phyloP scores from a whole-genome alignment of 2,888 invertebrate genomes.

The Stramonita haemastoma region DNA sequence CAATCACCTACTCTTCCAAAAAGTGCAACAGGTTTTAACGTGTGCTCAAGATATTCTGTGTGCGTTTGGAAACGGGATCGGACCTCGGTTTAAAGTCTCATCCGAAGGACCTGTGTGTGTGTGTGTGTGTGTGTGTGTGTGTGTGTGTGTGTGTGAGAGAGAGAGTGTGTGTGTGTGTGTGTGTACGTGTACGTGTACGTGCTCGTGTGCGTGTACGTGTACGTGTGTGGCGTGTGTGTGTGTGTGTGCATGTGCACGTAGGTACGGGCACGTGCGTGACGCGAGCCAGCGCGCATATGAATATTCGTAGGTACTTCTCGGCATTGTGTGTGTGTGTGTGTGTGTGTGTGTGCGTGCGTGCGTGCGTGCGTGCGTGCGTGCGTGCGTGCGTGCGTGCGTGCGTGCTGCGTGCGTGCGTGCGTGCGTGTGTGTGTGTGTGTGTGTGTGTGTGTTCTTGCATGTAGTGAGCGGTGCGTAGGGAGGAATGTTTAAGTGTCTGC shows the following conservation, averaged over 20 bases:
- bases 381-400: background rate
- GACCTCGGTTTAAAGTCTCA: no score
- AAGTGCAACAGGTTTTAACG: no score
- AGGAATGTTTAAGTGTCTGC: no score
- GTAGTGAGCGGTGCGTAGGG: no score
- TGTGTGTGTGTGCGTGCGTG: background rate
- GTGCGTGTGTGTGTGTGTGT: background rate
- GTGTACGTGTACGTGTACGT: background rate
- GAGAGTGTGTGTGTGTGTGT: background rate
- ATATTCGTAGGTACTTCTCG: no score
- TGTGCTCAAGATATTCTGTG: no score
- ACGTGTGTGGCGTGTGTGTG: no score
- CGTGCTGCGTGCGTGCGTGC: background rate
- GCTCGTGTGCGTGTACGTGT: background rate
- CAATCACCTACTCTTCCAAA: no score
- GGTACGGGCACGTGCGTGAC: background rate
- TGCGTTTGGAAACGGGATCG: no score
- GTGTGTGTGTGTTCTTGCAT: background rate
- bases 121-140: no score
- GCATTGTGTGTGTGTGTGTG: background rate
- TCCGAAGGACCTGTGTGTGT: no score
- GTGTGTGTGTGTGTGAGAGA: no score
- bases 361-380: background rate
- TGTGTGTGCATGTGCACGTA: constrained; percentile 17
- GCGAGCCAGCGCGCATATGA: background rate